Percentiles rank a stretch among this genome's conserved stretches.
phyloP scores from a whole-genome alignment of 2,888 invertebrate genomes.

The Synanthedon myopaeformis region DNA sequence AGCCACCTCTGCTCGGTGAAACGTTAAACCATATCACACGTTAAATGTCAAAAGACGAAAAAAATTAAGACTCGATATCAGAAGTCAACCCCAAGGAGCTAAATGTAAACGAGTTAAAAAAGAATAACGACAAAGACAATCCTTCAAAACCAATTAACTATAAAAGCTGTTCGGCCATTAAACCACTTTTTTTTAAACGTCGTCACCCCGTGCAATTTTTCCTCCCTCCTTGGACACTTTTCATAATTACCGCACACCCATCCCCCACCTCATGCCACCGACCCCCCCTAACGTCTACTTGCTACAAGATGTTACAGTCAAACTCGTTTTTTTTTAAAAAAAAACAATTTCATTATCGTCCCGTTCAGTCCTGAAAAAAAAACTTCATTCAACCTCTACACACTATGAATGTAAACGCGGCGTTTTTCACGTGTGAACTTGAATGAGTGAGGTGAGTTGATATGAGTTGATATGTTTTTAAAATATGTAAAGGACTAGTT shows the following conservation, averaged over 20 bases:
- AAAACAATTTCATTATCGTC: conserved; percentile 31
- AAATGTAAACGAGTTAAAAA: conserved; percentile 1
- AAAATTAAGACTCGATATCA: neutral
- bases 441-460: too few species aligned
- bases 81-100: neutral
- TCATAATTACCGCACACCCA: conserved; percentile 54
- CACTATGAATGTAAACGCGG: conserved; percentile 1
- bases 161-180: conserved; percentile 63
- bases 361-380: conserved; percentile 3
- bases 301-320: conserved; percentile 60
- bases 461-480: too few species aligned
- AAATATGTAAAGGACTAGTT: too few species aligned
- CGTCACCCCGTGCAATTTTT: conserved; percentile 47
- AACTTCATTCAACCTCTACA: neutral
- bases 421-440: conserved; percentile 1
- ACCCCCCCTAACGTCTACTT: conserved; percentile 27
- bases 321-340: conserved; percentile 10
- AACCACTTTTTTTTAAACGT: conserved; percentile 60
- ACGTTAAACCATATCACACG: too few species aligned
- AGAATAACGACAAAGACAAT: conserved; percentile 27
- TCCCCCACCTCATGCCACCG: conserved; percentile 8
- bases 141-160: conserved; percentile 63
- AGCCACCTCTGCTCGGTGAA: too few species aligned
- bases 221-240: conserved; percentile 58
- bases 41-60: too few species aligned